Conservation (phyloP, 2,888 invertebrate genomes). For the Melikaiella ostensackeni region DNA sequence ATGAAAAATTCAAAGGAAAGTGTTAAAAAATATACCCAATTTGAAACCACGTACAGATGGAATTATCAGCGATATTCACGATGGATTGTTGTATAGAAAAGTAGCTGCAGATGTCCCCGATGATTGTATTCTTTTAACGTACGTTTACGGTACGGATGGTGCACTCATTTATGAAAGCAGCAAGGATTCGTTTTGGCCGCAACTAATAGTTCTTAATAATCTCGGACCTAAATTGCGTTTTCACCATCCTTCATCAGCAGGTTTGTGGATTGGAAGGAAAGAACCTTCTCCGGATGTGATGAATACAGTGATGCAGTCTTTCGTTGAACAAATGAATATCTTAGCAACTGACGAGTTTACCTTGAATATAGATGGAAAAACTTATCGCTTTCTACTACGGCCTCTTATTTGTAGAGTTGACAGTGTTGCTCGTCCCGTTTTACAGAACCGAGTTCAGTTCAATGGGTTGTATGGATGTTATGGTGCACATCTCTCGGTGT, state of each 20-base stretch:
- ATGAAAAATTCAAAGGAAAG: neutral
- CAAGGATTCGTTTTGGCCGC: no score
- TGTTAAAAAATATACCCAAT: neutral
- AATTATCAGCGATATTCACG: no score
- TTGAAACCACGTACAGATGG: no score
- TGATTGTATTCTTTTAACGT: no score
- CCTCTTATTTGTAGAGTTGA: constrained; percentile 20
- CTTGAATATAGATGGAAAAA: neutral
- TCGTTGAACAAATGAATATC: constrained; percentile 9
- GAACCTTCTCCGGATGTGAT: constrained; percentile 37
- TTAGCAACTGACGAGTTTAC: neutral
- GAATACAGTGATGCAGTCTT: constrained; percentile 11
- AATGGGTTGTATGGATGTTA: constrained; percentile 31
- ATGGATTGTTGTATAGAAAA: no score
- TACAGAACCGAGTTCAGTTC: constrained; percentile 25
- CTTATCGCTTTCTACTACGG: constrained; percentile 8
- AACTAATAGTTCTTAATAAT: no score
- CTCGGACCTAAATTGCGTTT: no score
- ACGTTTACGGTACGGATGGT: no score
- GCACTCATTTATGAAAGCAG: no score
- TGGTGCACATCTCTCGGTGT: constrained; percentile 25
- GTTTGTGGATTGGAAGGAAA: constrained; percentile 30
- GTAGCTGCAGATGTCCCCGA: no score
- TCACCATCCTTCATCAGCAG: constrained; percentile 6
- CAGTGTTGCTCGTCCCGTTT: neutral